Percentiles rank a stretch among this genome's conserved stretches.
Evolutionary conservation across 2,113 vertebrate genomes (phyloP).

Genomic region (Pachyramphus minor): DNA sequence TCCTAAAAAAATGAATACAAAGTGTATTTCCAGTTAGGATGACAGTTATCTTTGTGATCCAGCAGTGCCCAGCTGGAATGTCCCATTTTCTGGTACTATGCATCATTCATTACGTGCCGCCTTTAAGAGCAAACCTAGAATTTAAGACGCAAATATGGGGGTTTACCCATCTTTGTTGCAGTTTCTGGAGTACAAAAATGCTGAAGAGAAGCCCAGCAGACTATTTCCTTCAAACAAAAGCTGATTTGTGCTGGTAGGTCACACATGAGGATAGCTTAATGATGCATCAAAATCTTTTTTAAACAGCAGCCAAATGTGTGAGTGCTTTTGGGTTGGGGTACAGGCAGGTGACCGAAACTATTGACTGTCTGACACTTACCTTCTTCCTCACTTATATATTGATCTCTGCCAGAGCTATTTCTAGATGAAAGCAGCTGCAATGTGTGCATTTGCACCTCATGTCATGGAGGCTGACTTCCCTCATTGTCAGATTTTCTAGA

Average conservation of each 20-base stretch:
- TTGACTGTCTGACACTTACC: background rate
- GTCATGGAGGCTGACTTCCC: background rate
- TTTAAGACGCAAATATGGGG: background rate
- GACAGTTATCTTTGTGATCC: background rate
- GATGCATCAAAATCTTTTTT: background rate
- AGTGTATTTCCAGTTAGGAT: background rate
- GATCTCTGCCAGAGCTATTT: constrained; percentile 8
- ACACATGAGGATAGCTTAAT: background rate
- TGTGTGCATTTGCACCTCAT: background rate
- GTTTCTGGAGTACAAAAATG: background rate
- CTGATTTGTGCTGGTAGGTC: background rate
- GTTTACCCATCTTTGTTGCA: background rate
- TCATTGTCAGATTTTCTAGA: constrained; percentile 5
- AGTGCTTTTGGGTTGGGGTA: background rate
- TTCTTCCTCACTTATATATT: background rate
- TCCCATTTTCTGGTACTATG: background rate
- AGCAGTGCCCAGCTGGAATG: background rate
- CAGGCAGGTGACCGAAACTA: background rate
- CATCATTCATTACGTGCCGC: background rate
- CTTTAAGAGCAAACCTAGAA: background rate
- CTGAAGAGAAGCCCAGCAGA: background rate
- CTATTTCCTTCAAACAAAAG: background rate
- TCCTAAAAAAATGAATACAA: background rate
- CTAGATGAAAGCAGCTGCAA: background rate
- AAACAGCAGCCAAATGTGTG: background rate